Conservation (phyloP, 2,888 invertebrate genomes). For the Pammene aurita region DNA sequence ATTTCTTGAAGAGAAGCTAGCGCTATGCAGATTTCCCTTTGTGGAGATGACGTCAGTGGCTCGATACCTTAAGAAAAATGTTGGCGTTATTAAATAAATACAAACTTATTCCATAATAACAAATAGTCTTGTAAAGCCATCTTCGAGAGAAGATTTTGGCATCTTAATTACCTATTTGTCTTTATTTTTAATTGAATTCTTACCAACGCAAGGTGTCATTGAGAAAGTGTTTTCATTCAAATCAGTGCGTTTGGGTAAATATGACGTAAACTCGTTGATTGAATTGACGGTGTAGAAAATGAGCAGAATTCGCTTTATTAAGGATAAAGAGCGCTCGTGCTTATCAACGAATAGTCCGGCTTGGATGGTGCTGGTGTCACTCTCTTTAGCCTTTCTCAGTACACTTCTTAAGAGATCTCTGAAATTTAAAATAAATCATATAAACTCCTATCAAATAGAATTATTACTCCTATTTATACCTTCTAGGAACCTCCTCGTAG, state of each 20-base stretch:
- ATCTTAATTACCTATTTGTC: too few relatives aligned
- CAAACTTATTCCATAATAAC: too few relatives aligned
- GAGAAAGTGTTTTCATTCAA: conserved; percentile 55
- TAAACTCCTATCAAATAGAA: too few relatives aligned
- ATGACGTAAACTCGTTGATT: conserved; percentile 53
- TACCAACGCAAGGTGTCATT: conserved; percentile 70
- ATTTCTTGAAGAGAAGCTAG: conserved; percentile 59
- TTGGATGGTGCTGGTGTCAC: conserved; percentile 51
- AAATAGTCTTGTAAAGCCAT: too few relatives aligned
- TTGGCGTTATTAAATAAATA: background rate
- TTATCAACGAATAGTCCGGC: conserved; percentile 49
- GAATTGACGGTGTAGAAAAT: conserved; percentile 59
- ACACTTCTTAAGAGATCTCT: conserved; percentile 54
- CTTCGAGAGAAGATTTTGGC: too few relatives aligned
- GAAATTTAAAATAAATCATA: conserved; percentile 28
- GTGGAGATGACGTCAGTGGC: conserved; percentile 58
- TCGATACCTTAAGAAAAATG: conserved; percentile 59
- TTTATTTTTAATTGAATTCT: conserved; percentile 43
- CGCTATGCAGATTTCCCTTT: conserved; percentile 59
- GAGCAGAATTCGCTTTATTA: conserved; percentile 59
- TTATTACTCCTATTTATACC: too few relatives aligned
- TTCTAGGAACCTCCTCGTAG: too few relatives aligned
- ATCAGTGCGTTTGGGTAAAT: conserved; percentile 61
- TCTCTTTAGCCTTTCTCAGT: conserved; percentile 52
- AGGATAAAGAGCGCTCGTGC: conserved; percentile 44